Evolutionary conservation across 2,888 invertebrate genomes (phyloP).

Genomic region (Hoplodrina ambigua): DNA sequence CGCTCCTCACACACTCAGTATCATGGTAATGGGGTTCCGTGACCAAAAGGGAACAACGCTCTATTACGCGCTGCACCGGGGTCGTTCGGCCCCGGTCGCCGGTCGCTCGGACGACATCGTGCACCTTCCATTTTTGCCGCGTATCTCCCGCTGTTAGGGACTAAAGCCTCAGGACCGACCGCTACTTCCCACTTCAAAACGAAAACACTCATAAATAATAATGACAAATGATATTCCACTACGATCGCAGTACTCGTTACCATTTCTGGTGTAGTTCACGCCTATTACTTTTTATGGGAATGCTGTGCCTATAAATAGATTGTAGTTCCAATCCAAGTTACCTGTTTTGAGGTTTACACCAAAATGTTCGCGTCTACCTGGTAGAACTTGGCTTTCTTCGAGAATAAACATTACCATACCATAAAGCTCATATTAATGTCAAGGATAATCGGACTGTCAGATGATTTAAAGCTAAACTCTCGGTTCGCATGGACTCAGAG

Average conservation of each 20-base stretch:
- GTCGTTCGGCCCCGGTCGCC: conserved; percentile 23
- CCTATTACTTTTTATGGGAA: conserved; percentile 77
- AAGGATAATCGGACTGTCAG: conserved; percentile 72
- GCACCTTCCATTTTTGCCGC: conserved; percentile 80
- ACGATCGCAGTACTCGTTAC: conserved; percentile 65
- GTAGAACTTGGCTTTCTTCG: conserved; percentile 35
- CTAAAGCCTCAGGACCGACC: conserved; percentile 65
- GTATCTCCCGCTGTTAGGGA: conserved; percentile 77
- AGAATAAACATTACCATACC: conserved; percentile 64
- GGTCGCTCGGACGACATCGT: conserved; percentile 75
- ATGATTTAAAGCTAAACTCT: conserved; percentile 78
- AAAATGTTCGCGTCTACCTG: conserved; percentile 42
- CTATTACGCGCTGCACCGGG: conserved; percentile 71
- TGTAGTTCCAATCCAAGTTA: conserved; percentile 37
- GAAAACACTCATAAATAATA: conserved; percentile 79
- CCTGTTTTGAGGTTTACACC: conserved; percentile 27
- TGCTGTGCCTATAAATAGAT: conserved; percentile 69
- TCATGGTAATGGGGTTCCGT: conserved; percentile 81
- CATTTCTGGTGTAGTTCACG: conserved; percentile 71
- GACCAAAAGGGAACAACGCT: conserved; percentile 78
- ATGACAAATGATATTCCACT: conserved; percentile 81
- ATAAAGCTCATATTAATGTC: conserved; percentile 73
- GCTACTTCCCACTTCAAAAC: conserved; percentile 73
- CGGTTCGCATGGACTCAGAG: conserved; percentile 68
- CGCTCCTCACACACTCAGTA: conserved; percentile 76